Conservation (phyloP, 2,797 vertebrate genomes). For the Fistularia tabacaria region DNA sequence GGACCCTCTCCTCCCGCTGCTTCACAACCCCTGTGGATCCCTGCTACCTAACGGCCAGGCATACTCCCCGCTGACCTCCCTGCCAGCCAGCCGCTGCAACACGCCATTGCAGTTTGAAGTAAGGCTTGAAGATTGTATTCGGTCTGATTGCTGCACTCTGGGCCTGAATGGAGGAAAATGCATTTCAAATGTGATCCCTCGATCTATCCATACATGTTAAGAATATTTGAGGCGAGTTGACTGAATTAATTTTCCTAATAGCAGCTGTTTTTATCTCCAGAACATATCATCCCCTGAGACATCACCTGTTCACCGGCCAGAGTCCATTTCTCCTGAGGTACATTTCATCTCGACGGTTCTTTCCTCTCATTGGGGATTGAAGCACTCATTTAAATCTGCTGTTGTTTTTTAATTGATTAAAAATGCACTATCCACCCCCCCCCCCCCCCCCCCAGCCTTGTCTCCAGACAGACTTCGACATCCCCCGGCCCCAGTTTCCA, state of each 20-base stretch:
- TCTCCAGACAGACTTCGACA: constrained; percentile 83
- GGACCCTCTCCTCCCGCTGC: constrained; percentile 76
- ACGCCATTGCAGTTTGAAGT: constrained; percentile 98
- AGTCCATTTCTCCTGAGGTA: constrained; percentile 95
- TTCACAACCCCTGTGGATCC: constrained; percentile 75
- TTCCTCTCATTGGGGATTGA: neutral
- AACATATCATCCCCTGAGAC: constrained; percentile 96
- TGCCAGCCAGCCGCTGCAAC: constrained; percentile 94
- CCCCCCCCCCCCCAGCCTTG: constrained; percentile 74
- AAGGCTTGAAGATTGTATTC: neutral
- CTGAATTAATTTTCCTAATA: neutral
- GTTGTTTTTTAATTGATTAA: neutral
- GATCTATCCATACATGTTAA: too few species aligned
- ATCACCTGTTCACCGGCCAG: constrained; percentile 87
- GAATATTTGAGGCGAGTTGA: neutral
- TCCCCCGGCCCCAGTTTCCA: constrained; percentile 77
- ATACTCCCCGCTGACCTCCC: constrained; percentile 89
- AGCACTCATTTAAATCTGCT: too few species aligned
- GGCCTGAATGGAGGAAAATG: too few species aligned
- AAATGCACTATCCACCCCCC: neutral
- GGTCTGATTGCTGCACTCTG: neutral
- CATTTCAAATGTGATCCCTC: too few species aligned
- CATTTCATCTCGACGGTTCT: neutral
- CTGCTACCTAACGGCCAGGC: constrained; percentile 79
- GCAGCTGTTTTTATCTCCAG: constrained; percentile 68